Percentiles rank a stretch among this genome's conserved stretches.
Conservation (phyloP, 1,140 invertebrate genomes). For the Prorops nasuta region DNA sequence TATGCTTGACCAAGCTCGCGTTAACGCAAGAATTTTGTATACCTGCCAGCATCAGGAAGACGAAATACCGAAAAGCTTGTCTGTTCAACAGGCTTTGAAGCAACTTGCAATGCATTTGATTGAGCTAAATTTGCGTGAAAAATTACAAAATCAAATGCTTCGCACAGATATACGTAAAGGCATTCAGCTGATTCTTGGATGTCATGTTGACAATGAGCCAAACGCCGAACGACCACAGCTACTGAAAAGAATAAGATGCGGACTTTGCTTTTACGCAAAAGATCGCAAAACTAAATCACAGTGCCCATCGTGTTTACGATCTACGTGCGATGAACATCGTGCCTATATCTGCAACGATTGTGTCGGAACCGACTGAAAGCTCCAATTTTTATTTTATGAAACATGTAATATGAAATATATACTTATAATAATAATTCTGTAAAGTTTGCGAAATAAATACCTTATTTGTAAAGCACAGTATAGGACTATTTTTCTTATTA, state of each 20-base stretch:
- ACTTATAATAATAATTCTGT: too few species aligned
- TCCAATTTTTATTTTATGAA: too few species aligned
- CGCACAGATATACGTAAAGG: constrained; percentile 1
- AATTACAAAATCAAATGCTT: not conserved
- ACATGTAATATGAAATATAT: too few species aligned
- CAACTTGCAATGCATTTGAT: constrained; percentile 4
- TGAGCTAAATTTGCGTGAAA: not conserved
- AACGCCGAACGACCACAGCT: not conserved
- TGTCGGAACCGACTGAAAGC: too few species aligned
- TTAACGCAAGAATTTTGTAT: constrained; percentile 13
- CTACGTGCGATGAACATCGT: constrained; percentile 16
- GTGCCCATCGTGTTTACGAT: constrained; percentile 4
- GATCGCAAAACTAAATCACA: constrained; percentile 7
- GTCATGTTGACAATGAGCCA: not conserved
- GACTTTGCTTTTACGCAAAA: not conserved
- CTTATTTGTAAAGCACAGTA: too few species aligned
- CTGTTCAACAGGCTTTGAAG: constrained; percentile 4
- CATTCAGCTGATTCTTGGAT: constrained; percentile 9
- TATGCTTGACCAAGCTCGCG: constrained; percentile 15
- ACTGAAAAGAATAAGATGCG: constrained; percentile 4
- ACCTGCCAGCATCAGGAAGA: not conserved
- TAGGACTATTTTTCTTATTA: too few species aligned
- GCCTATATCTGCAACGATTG: constrained; percentile 7
- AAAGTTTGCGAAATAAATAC: too few species aligned
- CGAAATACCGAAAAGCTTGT: not conserved